Conservation (phyloP, 2,888 invertebrate genomes). For the Lissocephala sabroskyi region DNA sequence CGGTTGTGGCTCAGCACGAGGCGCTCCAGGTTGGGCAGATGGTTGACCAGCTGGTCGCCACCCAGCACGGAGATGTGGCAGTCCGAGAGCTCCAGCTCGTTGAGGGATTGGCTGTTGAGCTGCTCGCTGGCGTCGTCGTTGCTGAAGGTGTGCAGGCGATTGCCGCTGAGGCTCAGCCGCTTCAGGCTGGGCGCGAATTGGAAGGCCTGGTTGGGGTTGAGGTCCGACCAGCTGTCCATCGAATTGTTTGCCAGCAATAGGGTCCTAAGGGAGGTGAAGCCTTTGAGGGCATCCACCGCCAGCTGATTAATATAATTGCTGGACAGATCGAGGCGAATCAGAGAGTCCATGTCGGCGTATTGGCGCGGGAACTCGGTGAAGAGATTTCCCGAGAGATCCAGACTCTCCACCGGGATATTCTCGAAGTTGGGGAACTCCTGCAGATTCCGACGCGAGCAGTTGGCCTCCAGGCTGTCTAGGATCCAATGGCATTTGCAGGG, state of each 20-base stretch:
- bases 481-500: slow-evolving; percentile 67
- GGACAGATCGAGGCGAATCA: slow-evolving; percentile 75
- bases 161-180: slow-evolving; percentile 78
- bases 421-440: slow-evolving; percentile 54
- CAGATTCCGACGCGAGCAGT: slow-evolving; percentile 61
- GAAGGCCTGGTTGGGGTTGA: slow-evolving; percentile 75
- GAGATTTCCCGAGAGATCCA: slow-evolving; percentile 79
- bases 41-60: slow-evolving; percentile 70
- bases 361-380: slow-evolving; percentile 75
- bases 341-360: slow-evolving; percentile 73
- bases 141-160: slow-evolving; percentile 75
- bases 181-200: slow-evolving; percentile 74
- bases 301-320: slow-evolving; percentile 75
- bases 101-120: slow-evolving; percentile 76
- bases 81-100: slow-evolving; percentile 76
- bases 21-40: slow-evolving; percentile 74
- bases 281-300: slow-evolving; percentile 72
- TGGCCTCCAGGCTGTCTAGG: slow-evolving; percentile 65
- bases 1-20: slow-evolving; percentile 76
- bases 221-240: slow-evolving; percentile 76
- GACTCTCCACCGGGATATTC: slow-evolving; percentile 73
- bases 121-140: slow-evolving; percentile 74
- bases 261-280: slow-evolving; percentile 75
- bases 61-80: slow-evolving; percentile 77
- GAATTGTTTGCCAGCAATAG: slow-evolving; percentile 79